Percentiles rank a stretch among this genome's conserved stretches.
Conservation (phyloP, 2,888 invertebrate species). For the Rhingia campestris region DNA sequence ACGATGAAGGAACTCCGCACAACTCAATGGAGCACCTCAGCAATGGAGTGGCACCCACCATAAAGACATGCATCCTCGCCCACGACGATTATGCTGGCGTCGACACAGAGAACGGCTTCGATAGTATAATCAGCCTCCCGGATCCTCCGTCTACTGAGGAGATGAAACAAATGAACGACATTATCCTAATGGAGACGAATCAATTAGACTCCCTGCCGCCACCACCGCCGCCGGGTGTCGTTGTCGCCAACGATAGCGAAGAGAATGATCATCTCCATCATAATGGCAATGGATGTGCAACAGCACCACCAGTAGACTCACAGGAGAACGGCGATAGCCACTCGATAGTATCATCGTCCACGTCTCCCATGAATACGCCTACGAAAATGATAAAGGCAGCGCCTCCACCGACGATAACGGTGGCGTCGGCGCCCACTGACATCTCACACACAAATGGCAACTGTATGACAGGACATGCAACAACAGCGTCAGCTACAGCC, state of each 20-base stretch:
- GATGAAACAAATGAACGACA: conserved; percentile 81
- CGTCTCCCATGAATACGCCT: conserved; percentile 53
- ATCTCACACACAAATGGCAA: conserved; percentile 65
- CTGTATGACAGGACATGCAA: conserved; percentile 71
- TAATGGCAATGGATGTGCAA: conserved; percentile 51
- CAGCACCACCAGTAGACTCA: conserved; percentile 9
- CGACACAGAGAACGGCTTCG: conserved; percentile 78
- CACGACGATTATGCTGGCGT: conserved; percentile 78
- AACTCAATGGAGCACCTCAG: conserved; percentile 46
- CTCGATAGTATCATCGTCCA: conserved; percentile 45
- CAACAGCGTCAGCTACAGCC: conserved; percentile 49
- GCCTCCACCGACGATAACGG: conserved; percentile 63
- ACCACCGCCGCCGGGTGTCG: conserved; percentile 79
- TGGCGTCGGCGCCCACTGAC: conserved; percentile 47
- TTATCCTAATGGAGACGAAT: conserved; percentile 78
- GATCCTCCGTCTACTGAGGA: conserved; percentile 82
- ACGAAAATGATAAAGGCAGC: conserved; percentile 49
- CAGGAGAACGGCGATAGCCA: conserved; percentile 60
- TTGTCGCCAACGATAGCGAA: not conserved
- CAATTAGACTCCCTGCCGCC: conserved; percentile 82
- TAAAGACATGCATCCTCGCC: conserved; percentile 39
- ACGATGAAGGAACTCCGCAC: conserved; percentile 80
- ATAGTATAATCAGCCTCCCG: conserved; percentile 82
- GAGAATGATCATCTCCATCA: conserved; percentile 34
- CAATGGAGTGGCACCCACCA: conserved; percentile 38